phyloP scores from a whole-genome alignment of 2,113 vertebrate species.

The Anarrhichthys ocellatus region DNA sequence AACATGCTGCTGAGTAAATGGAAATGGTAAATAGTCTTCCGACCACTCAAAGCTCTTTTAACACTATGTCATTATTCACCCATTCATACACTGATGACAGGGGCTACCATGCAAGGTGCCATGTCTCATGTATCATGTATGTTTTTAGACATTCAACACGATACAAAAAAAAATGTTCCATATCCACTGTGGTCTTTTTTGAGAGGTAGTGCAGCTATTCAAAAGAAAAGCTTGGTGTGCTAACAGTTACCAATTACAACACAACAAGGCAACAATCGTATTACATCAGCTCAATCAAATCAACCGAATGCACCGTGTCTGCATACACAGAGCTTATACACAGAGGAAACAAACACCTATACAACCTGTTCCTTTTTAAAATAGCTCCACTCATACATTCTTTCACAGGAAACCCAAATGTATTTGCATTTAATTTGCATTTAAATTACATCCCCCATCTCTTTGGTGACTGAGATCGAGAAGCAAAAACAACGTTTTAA shows the following conservation, averaged over 20 bases:
- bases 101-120: too few relatives aligned
- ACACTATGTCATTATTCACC: too few relatives aligned
- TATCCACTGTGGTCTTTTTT: not conserved
- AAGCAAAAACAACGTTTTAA: not conserved
- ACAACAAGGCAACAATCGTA: not conserved
- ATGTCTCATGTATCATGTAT: not conserved
- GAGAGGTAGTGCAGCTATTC: not conserved
- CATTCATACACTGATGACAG: too few relatives aligned
- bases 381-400: conserved; percentile 8
- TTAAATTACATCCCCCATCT: conserved; percentile 25
- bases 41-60: too few relatives aligned
- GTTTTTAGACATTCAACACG: not conserved
- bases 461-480: conserved; percentile 12
- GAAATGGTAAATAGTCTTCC: too few relatives aligned
- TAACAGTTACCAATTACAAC: conserved; percentile 2
- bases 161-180: not conserved
- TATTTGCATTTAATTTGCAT: conserved; percentile 47
- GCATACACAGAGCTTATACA: conserved; percentile 30
- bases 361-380: conserved; percentile 21
- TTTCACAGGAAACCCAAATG: conserved; percentile 7
- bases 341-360: conserved; percentile 17
- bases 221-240: not conserved
- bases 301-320: not conserved
- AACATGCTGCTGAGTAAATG: not conserved
- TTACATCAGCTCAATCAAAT: conserved; percentile 36